A percentile compares a stretch with the other conserved stretches of the same genome.
phyloP scores from a whole-genome alignment of 2,888 invertebrate species.

The Nipponacmea schrenckii region DNA sequence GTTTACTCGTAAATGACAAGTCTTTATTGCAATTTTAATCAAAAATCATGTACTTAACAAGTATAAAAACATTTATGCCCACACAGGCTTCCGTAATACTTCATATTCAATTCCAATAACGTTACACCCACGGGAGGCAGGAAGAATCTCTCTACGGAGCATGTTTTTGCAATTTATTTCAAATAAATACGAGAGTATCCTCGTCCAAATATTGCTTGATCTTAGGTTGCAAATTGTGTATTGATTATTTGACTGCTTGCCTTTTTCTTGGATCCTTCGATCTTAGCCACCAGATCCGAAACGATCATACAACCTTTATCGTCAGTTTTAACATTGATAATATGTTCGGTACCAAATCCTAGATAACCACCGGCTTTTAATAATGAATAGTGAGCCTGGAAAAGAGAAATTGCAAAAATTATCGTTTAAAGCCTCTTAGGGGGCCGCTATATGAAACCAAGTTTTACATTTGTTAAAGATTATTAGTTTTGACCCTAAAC shows the following conservation, averaged over 20 bases:
- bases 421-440: too few relatives aligned
- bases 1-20: background rate
- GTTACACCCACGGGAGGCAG: too few relatives aligned
- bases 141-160: too few relatives aligned
- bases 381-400: conserved; percentile 81
- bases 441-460: too few relatives aligned
- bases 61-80: background rate
- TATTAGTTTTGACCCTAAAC: too few relatives aligned
- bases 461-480: too few relatives aligned
- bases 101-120: background rate
- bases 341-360: conserved; percentile 86
- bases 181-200: too few relatives aligned
- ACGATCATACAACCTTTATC: conserved; percentile 78
- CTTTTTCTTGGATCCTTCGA: conserved; percentile 64
- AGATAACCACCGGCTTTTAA: conserved; percentile 86
- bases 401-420: background rate
- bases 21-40: background rate
- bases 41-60: background rate
- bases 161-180: too few relatives aligned
- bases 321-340: conserved; percentile 79
- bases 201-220: too few relatives aligned
- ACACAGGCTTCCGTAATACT: background rate
- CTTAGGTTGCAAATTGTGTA: too few relatives aligned
- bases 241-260: conserved; percentile 18
- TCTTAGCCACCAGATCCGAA: conserved; percentile 75